Base-by-base conservation (phyloP, 2,888 invertebrate genomes). In the Hipparchia sbordonii region DNA sequence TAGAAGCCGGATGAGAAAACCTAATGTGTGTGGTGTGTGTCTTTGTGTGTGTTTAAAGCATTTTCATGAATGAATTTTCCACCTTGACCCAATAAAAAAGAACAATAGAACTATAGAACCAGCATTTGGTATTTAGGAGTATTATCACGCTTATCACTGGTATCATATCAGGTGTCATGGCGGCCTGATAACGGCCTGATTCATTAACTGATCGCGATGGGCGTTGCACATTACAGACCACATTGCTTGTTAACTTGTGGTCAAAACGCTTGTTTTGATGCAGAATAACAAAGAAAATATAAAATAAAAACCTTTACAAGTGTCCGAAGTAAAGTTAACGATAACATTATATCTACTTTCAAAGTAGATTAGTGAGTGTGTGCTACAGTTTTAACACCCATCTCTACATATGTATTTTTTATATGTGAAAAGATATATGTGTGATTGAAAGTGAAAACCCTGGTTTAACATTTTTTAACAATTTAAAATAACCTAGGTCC, bases 81-180 rank as follows among this genome's bases (percentile, higher is more conserved):
- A 23, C 23, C 23, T 23, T 23, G 23, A 23, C 23, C 23, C 23
- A 23, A 23, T 82, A 84, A 77, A 52, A 72, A 62, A 46, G 46
- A 46, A 4, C 48, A 48, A 48, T 48, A 48, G 70, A 72, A 70
- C 75, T 79, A 80, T 77, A 78, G 77, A 56, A 77, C 57, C 67
- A 76, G 63, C 70, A 62, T 2, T 39, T 39, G 39, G 78, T 83
- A 82, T 82, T 84, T 81, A 4, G 6, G 33, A 72, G 70, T 77
- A 74, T 73, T 78, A 78, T 78, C 77, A 85, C 82, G 69, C 79
- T 86, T 87, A 89, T 89, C 88, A 88, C 33, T 65, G 65, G 78
- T 67, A 66, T 56, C 56, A 81, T 88, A 89, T 88, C 87, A 81
- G 74, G 78, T 89, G 86, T 84, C 88, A 81, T 59, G 67, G 67